Evolutionary conservation across 2,113 vertebrate genomes (phyloP).

Genomic region (Clupea harengus): DNA sequence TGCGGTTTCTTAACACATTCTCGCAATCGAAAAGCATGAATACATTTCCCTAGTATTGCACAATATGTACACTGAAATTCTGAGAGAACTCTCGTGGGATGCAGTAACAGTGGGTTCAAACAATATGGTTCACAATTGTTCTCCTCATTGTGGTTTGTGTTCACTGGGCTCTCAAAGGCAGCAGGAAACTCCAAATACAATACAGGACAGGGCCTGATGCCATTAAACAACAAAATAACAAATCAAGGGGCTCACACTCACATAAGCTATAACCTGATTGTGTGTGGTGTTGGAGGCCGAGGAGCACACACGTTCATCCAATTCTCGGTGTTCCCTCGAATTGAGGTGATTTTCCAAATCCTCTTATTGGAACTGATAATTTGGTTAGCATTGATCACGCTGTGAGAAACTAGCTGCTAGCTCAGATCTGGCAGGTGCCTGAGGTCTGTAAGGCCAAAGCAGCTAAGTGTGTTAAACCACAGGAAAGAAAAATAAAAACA

Average conservation of each 20-base stretch:
- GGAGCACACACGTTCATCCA: constrained; percentile 81
- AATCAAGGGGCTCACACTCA: constrained; percentile 72
- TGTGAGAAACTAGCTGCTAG: constrained; percentile 78
- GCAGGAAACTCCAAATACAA: constrained; percentile 60
- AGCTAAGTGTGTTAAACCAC: background rate
- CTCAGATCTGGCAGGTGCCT: constrained; percentile 81
- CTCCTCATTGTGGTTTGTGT: background rate
- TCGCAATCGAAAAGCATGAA: background rate
- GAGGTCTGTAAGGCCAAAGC: constrained; percentile 49
- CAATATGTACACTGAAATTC: background rate
- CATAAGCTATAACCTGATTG: constrained; percentile 83
- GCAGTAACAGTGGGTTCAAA: background rate
- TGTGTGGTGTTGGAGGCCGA: constrained; percentile 68
- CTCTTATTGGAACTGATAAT: constrained; percentile 88
- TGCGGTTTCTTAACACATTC: no score
- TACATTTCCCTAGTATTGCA: background rate
- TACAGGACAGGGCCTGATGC: constrained; percentile 69
- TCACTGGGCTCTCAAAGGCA: constrained; percentile 47
- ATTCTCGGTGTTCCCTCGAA: constrained; percentile 85
- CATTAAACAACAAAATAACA: constrained; percentile 73
- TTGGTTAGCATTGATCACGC: constrained; percentile 87
- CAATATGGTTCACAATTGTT: background rate
- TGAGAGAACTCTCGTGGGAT: background rate
- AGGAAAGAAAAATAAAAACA: background rate
- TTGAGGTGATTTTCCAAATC: constrained; percentile 87